Evolutionary conservation across 2,888 invertebrate species (phyloP), one percentile per base, ranked within the genome.

Genomic region (Eilema sororculum): DNA sequence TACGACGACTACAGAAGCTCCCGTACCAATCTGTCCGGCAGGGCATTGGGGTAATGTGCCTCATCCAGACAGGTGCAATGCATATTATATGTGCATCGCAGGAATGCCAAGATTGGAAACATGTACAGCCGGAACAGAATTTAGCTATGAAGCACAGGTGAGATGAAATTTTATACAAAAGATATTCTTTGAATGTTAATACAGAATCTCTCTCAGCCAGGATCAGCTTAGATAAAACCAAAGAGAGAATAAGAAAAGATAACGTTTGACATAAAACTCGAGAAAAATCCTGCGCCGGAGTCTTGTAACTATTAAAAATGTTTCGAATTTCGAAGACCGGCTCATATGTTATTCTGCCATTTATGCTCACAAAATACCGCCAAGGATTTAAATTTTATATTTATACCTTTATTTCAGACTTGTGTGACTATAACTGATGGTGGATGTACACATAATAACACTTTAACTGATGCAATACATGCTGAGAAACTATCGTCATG

Each of bases 61-160:
- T 3, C 73, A 78, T 20, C 75, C 78, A 0, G 64, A 68, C 0
- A 64, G 68, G 8, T 81, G 81, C 25, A 63, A 74, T 5, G 75
- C 69, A 0, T 81, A 73, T 69, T 80, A 69, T 9, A 59, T 69
- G 10, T 78, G 78, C 12, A 30, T 66, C 16, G 70, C 64, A 12
- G 64, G 64, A 0, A 52, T 52, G 12, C 25, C 46, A 28, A 52
- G 37, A 41, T 10, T 46, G n/a, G 25, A 52, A 28, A 28, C n/a
- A 2, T 64, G 64, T 28, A 64, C 64, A 0, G 28, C 16, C 3
- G 65, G 37, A 8, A 37, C 58, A 16, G 65, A 65, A 58, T 65
- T 65, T 16, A 22, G 10, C 9, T 30, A 2, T 1, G 30, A 65
- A 65, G 22, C 56, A 56, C 9, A 33, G 56, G 65, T 65, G 13